These are phyloP conservation scores for Nycteola revayana DNA, from an alignment of 2,888 invertebrate genomes.

Conservation along the genomic window DNA sequence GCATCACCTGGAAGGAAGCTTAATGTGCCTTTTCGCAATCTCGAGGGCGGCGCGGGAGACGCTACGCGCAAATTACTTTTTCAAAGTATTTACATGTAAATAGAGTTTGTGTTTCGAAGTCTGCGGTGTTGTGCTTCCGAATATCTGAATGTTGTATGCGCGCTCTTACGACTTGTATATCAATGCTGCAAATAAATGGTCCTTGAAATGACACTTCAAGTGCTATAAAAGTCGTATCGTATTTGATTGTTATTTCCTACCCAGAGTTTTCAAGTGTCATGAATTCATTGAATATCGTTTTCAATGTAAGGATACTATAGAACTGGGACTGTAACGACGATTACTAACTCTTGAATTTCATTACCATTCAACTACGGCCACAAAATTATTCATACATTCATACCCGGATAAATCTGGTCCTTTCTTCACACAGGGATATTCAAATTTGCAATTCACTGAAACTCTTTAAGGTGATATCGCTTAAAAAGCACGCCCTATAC, in stretches of 20 bases:
- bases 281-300: not conserved
- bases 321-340: too few relatives aligned
- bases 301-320: too few relatives aligned
- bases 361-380: slow-evolving; percentile 6
- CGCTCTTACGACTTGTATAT: slow-evolving; percentile 6
- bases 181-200: too few relatives aligned
- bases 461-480: slow-evolving; percentile 66
- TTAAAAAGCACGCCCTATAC: slow-evolving; percentile 72
- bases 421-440: slow-evolving; percentile 20
- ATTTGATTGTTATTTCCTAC: too few relatives aligned
- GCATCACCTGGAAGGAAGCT: slow-evolving; percentile 80
- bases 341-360: slow-evolving; percentile 7
- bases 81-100: slow-evolving; percentile 82
- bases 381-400: slow-evolving; percentile 30
- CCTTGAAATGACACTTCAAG: too few relatives aligned
- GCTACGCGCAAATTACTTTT: slow-evolving; percentile 79
- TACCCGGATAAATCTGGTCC: slow-evolving; percentile 24
- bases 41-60: slow-evolving; percentile 73
- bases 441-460: slow-evolving; percentile 53
- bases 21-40: slow-evolving; percentile 81
- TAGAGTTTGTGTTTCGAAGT: slow-evolving; percentile 65
- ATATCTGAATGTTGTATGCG: slow-evolving; percentile 21
- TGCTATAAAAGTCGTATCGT: too few relatives aligned
- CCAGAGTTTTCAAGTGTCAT: too few relatives aligned
- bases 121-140: slow-evolving; percentile 46